These are phyloP conservation scores for Prunella fulvescens DNA, from an alignment of 2,113 vertebrate genomes.

Conservation along the genomic window DNA sequence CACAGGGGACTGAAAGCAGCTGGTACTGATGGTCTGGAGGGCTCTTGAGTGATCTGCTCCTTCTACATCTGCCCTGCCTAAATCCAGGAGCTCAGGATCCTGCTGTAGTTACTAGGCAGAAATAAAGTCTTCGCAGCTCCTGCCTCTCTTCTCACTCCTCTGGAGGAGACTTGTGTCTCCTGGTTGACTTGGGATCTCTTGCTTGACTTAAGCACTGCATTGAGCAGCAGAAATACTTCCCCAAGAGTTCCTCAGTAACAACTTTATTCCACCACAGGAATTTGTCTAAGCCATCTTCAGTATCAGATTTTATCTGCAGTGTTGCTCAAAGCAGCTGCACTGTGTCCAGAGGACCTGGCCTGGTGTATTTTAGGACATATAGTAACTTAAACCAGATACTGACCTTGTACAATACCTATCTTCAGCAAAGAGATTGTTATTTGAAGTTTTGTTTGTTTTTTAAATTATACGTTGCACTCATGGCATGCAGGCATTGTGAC, in stretches of 20 bases:
- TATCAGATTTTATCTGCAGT: conserved; percentile 36
- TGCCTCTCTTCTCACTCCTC: neutral
- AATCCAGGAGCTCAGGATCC: neutral
- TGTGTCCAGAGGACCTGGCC: neutral
- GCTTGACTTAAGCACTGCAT: neutral
- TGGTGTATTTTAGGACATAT: conserved; percentile 18
- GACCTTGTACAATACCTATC: conserved; percentile 37
- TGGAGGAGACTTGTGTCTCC: neutral
- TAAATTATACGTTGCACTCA: neutral
- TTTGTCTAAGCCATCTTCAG: conserved; percentile 49
- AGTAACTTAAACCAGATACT: conserved; percentile 50
- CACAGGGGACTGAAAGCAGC: neutral
- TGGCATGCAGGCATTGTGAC: neutral
- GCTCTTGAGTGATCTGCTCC: neutral
- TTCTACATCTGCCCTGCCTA: neutral
- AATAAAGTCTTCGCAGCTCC: neutral
- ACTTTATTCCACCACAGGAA: conserved; percentile 22
- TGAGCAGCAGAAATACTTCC: neutral
- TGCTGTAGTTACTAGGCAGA: neutral
- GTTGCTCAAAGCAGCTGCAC: conserved; percentile 42
- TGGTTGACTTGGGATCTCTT: neutral
- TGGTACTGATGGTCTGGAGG: neutral
- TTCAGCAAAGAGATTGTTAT: neutral
- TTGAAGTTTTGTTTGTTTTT: conserved; percentile 52
- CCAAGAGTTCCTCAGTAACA: neutral